phyloP scores from a whole-genome alignment of 2,888 invertebrate species.

The Drosophila infuscata region DNA sequence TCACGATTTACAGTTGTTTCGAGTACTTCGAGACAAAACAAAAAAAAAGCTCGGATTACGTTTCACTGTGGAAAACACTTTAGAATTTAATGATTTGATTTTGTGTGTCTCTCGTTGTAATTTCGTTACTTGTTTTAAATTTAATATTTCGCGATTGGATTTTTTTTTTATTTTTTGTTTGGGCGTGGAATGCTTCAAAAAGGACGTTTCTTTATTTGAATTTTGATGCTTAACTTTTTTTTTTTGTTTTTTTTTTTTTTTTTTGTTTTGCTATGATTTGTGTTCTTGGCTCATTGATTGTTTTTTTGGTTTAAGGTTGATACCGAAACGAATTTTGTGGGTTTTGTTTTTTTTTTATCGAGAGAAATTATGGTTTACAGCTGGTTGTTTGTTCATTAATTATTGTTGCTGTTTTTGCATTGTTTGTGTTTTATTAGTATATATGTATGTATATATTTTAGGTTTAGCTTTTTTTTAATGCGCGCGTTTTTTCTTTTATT shows the following conservation, averaged over 20 bases:
- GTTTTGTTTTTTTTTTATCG: slow-evolving; percentile 5
- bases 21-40: not conserved
- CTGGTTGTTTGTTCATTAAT: slow-evolving; percentile 13
- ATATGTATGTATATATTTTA: not conserved
- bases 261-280: slow-evolving; percentile 39
- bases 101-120: slow-evolving; percentile 9
- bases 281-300: slow-evolving; percentile 38
- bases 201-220: slow-evolving; percentile 47
- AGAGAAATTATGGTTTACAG: slow-evolving; percentile 7
- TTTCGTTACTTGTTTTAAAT: slow-evolving; percentile 9
- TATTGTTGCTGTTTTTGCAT: slow-evolving; percentile 38
- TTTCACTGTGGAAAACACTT: slow-evolving; percentile 49
- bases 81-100: slow-evolving; percentile 37
- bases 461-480: slow-evolving; percentile 15
- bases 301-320: slow-evolving; percentile 3
- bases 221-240: slow-evolving; percentile 25
- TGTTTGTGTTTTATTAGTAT: slow-evolving; percentile 11
- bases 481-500: slow-evolving; percentile 25
- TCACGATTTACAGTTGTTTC: not conserved
- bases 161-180: slow-evolving; percentile 18
- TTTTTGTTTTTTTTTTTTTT: not conserved
- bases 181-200: slow-evolving; percentile 55
- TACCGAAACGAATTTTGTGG: slow-evolving; percentile 24
- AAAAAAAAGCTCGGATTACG: slow-evolving; percentile 16
- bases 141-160: not conserved